Evolutionary conservation across 2,797 vertebrate species (phyloP).

Genomic region (Naso thynnoides): DNA sequence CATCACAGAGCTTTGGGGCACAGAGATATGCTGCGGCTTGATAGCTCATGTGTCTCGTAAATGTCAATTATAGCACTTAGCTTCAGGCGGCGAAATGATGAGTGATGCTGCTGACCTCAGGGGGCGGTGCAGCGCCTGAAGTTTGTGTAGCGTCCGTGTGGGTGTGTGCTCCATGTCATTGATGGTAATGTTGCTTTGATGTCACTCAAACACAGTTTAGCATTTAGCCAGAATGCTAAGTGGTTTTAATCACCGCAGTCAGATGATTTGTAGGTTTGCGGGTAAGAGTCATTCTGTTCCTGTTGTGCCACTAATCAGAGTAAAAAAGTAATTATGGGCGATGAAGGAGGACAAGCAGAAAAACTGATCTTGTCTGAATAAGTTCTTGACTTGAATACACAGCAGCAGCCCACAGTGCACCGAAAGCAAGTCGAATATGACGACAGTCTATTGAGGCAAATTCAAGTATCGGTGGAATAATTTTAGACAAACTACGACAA

Average conservation of each 20-base stretch:
- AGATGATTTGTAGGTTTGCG: background rate
- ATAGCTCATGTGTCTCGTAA: conserved; percentile 22
- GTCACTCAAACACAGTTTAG: background rate
- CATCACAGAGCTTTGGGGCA: background rate
- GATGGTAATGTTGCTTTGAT: conserved; percentile 1
- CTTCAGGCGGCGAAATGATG: background rate
- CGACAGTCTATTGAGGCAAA: too few relatives aligned
- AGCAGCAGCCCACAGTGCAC: too few relatives aligned
- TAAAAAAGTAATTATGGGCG: background rate
- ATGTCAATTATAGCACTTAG: conserved; percentile 17
- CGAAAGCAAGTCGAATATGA: too few relatives aligned
- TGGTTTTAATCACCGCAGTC: too few relatives aligned
- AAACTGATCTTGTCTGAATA: background rate
- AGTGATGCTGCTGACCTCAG: background rate
- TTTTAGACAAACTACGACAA: too few relatives aligned
- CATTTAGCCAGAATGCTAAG: background rate
- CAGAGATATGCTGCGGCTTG: background rate
- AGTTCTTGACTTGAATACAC: background rate
- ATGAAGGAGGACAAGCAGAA: too few relatives aligned
- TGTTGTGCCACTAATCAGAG: background rate
- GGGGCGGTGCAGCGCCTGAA: background rate
- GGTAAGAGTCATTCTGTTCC: background rate
- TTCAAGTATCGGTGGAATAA: too few relatives aligned
- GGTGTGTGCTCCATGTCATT: too few relatives aligned
- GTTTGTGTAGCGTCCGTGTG: too few relatives aligned